These are phyloP conservation scores for Apamea sordens DNA, from an alignment of 2,888 invertebrate species.

Conservation along the genomic window DNA sequence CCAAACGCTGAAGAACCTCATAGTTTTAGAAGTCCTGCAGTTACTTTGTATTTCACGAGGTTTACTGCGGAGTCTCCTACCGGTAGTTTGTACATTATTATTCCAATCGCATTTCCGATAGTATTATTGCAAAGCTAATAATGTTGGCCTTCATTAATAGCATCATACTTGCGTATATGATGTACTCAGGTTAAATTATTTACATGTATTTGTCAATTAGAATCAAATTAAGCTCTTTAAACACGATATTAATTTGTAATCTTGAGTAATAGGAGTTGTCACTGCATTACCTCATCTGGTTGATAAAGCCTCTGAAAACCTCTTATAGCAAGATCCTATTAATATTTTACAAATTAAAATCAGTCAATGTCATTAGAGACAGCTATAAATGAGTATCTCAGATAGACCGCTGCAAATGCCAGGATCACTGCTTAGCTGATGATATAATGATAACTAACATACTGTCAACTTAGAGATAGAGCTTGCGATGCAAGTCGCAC, in stretches of 20 bases:
- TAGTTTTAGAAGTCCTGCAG: slow-evolving; percentile 2
- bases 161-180: not conserved
- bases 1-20: slow-evolving; percentile 1
- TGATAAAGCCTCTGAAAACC: not conserved
- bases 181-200: not conserved
- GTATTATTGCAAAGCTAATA: slow-evolving; percentile 41
- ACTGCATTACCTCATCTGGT: not conserved
- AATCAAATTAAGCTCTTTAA: slow-evolving; percentile 2
- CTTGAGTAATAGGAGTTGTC: slow-evolving; percentile 1
- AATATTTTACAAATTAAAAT: slow-evolving; percentile 11
- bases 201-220: slow-evolving; percentile 7
- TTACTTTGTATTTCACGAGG: slow-evolving; percentile 24
- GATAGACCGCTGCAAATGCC: not conserved
- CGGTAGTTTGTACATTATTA: slow-evolving; percentile 51
- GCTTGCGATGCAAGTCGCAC: not conserved
- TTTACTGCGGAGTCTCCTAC: not conserved
- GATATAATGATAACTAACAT: not conserved
- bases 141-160: slow-evolving; percentile 18
- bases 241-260: slow-evolving; percentile 7
- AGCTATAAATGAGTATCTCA: not conserved
- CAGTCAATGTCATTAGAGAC: not conserved
- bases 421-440: not conserved
- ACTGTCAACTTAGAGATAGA: not conserved
- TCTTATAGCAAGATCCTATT: not conserved
- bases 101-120: slow-evolving; percentile 49